Base-by-base conservation (phyloP, 2,888 invertebrate genomes). In the Pachycephus smyrnensis region DNA sequence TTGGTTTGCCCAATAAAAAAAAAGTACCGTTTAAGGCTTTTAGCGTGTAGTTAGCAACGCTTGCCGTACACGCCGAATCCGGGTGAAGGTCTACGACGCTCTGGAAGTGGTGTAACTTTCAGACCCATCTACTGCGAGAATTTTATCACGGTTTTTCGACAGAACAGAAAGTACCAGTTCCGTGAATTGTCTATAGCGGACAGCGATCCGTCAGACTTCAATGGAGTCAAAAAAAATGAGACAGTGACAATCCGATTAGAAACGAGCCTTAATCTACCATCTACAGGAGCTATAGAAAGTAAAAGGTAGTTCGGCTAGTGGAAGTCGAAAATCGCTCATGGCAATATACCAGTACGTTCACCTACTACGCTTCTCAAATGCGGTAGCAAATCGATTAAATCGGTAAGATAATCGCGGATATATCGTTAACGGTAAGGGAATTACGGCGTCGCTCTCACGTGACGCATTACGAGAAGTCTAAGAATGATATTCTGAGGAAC, bases 241-340 rank as follows among this genome's bases (percentile, higher is more conserved):
- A 79, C n/a, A 75, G 23, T n/a, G 33, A 55, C 31, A 33, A 69
- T 37, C 12, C 37, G 36, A 78, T 68, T 76, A 55, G 23, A 55
- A 55, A 9, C 23, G 9, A 55, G 55, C 55, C 23, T 23, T 2
- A 55, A 23, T 15, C 23, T 23, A 9, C 55, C 23, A 55, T 55
- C 55, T 55, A 55, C 23, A 23, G 55, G 55, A 23, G 55, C 2
- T 6, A 55, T 2, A 9, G 23, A 55, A 55, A 55, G 23, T 23
- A 55, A 55, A 55, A 23, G 55, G 9, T 9, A 23, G 9, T 55
- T 55, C 23, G 23, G 9, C 15, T 9, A 55, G 55, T 55, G 9
- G 9, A 55, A 9, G 23, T 55, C 55, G 23, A 23, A 55, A 55
- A 55, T 55, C 23, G 55, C 55, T 55, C 23, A 9, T 23, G 15